These are phyloP conservation scores for Actenoides hombroni DNA, from an alignment of 2,113 vertebrate genomes.

Conservation along the genomic window DNA sequence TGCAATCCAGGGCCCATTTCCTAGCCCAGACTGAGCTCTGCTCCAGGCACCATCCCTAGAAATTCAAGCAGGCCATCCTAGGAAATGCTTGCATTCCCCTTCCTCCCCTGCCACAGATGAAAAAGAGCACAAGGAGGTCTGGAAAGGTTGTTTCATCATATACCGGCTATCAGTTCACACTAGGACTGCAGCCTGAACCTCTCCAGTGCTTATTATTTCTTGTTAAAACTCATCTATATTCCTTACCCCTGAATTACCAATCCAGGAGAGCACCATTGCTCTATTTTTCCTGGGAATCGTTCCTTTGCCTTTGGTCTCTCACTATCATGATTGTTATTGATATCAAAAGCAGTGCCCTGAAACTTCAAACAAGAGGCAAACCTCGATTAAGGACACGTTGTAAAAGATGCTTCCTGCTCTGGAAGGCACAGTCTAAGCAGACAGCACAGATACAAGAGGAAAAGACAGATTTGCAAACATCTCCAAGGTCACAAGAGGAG, in stretches of 20 bases:
- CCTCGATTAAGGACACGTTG: neutral
- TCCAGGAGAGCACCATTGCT: neutral
- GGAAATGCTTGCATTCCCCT: neutral
- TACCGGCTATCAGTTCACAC: neutral
- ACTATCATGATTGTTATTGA: neutral
- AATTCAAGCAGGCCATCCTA: neutral
- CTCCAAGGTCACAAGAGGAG: constrained; percentile 17
- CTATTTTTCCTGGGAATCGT: neutral
- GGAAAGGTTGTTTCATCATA: neutral
- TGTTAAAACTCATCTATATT: neutral
- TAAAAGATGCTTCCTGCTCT: neutral
- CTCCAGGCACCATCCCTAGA: neutral
- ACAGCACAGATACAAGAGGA: neutral
- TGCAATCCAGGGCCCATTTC: neutral
- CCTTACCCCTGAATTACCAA: neutral
- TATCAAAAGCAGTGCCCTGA: constrained; percentile 12
- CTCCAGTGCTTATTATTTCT: neutral
- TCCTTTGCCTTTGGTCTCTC: neutral
- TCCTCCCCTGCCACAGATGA: neutral
- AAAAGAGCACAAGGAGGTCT: neutral
- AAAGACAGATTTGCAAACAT: neutral
- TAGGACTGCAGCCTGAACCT: neutral
- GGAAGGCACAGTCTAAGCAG: neutral
- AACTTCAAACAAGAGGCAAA: neutral
- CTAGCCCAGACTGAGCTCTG: neutral